Conservation (phyloP, 2,113 vertebrate species). For the Rhinogobius similis region DNA sequence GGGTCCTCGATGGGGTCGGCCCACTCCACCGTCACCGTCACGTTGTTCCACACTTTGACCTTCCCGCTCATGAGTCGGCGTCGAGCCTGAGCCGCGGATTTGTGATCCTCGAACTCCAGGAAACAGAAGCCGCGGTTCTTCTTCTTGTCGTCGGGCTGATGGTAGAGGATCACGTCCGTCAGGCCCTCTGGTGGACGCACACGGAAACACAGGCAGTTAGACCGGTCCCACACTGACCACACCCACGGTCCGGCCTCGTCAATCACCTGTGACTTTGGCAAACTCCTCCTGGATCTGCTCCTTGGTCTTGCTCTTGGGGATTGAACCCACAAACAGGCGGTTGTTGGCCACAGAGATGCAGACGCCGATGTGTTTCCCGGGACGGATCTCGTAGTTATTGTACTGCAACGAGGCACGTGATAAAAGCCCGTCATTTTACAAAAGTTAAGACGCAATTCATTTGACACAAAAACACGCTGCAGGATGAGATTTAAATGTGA, state of each 20-base stretch:
- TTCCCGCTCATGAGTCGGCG: constrained; percentile 98
- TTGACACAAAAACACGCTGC: too few species aligned
- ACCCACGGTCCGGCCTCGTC: neutral
- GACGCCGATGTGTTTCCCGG: constrained; percentile 97
- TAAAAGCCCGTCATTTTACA: too few species aligned
- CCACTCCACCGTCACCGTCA: constrained; percentile 95
- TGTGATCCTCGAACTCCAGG: constrained; percentile 98
- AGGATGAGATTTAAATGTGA: too few species aligned
- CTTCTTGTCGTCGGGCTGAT: constrained; percentile 97
- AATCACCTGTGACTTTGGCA: constrained; percentile 94
- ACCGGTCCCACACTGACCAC: too few species aligned
- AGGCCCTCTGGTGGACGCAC: constrained; percentile 85
- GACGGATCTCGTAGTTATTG: constrained; percentile 97
- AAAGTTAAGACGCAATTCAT: too few species aligned
- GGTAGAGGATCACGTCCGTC: constrained; percentile 96
- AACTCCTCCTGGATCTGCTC: constrained; percentile 99
- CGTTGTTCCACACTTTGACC: constrained; percentile 97
- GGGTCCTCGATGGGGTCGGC: constrained; percentile 99
- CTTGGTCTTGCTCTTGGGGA: constrained; percentile 99
- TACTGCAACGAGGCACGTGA: constrained; percentile 77
- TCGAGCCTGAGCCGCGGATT: constrained; percentile 94
- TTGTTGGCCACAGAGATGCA: constrained; percentile 99
- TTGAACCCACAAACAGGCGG: constrained; percentile 97
- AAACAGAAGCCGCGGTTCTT: constrained; percentile 99
- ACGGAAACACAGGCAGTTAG: neutral